Evolutionary conservation across 2,113 vertebrate species (phyloP).

Genomic region (Pandion haliaetus): DNA sequence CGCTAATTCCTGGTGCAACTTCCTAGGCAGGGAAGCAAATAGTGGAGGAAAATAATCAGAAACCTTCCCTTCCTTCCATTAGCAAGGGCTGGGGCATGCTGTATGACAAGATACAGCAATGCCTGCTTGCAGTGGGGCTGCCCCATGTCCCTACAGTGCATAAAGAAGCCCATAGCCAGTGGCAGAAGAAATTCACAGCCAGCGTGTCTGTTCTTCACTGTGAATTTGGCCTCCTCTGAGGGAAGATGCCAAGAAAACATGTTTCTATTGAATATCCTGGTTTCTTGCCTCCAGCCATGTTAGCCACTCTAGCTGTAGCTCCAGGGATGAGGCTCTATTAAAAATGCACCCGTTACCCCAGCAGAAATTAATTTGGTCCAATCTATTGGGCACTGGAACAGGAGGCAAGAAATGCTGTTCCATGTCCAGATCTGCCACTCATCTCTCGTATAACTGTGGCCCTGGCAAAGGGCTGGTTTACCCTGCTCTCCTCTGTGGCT

Average conservation of each 20-base stretch:
- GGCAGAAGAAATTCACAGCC: not conserved
- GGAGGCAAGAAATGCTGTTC: not conserved
- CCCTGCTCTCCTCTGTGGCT: not conserved
- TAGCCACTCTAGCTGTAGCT: not conserved
- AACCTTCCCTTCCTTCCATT: not conserved
- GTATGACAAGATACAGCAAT: not conserved
- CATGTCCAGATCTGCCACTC: not conserved
- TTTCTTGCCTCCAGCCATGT: not conserved
- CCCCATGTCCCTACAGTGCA: not conserved
- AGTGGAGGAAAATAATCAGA: not conserved
- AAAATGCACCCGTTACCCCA: not conserved
- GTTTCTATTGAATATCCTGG: not conserved
- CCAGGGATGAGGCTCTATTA: not conserved
- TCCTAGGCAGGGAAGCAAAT: not conserved
- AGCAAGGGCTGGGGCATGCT: not conserved
- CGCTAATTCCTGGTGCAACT: not conserved
- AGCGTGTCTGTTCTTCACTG: rapidly evolving
- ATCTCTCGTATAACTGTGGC: not conserved
- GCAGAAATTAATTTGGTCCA: not conserved
- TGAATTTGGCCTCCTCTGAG: not conserved
- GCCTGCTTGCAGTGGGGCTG: not conserved
- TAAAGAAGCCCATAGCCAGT: not conserved
- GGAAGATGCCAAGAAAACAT: not conserved
- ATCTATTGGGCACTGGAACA: not conserved
- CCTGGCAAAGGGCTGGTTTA: not conserved